Conservation (phyloP, 1,140 invertebrate genomes). For the Leptopilina clavipes region DNA sequence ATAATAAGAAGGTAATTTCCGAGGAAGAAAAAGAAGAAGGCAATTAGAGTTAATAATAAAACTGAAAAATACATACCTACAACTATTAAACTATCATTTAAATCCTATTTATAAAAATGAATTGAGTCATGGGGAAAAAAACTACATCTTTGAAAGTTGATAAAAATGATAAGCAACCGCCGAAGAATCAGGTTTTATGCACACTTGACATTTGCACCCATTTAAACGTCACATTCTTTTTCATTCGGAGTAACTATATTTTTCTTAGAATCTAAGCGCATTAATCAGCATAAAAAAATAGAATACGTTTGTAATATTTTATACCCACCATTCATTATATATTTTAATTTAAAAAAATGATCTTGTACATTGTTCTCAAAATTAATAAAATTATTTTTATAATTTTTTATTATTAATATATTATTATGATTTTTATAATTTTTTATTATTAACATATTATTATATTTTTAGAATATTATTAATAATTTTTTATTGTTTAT, state of each 20-base stretch:
- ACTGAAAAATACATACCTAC: background rate
- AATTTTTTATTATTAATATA: no score
- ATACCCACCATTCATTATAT: no score
- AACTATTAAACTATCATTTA: background rate
- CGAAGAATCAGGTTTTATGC: slow-evolving; percentile 14
- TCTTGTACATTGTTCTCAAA: no score
- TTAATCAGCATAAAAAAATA: background rate
- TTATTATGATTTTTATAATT: no score
- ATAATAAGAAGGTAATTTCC: no score
- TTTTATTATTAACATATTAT: no score
- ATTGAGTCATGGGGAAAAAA: background rate
- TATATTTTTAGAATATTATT: no score
- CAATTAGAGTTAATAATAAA: background rate
- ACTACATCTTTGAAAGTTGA: background rate
- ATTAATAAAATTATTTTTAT: no score
- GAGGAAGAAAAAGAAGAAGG: background rate
- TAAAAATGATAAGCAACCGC: background rate
- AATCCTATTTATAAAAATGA: slow-evolving; percentile 10
- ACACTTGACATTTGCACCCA: slow-evolving; percentile 18
- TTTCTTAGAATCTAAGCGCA: slow-evolving; percentile 1
- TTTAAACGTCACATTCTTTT: slow-evolving; percentile 13
- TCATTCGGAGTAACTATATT: slow-evolving; percentile 1
- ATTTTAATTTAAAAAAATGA: no score
- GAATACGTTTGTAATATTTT: background rate
- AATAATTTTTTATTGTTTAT: no score